Percentiles rank a stretch among this genome's conserved stretches.
Evolutionary conservation across 2,888 invertebrate genomes (phyloP).

Genomic region (Caradrina kadenii): DNA sequence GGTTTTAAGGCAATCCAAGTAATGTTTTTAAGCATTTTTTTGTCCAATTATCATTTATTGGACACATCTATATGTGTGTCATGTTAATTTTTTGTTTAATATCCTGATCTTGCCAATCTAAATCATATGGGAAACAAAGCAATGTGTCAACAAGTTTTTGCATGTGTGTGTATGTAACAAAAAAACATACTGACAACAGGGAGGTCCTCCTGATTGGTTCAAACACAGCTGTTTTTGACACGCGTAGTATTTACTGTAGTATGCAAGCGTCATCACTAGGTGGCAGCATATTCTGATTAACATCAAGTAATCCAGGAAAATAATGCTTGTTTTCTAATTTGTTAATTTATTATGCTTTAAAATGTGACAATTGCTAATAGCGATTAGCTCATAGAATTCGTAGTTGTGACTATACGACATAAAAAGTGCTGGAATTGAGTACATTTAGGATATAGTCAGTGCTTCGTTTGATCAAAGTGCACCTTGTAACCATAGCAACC

Average conservation of each 20-base stretch:
- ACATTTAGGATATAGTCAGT: constrained; percentile 21
- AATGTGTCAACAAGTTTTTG: constrained; percentile 80
- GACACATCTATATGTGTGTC: constrained; percentile 18
- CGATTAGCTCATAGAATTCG: fast-evolving
- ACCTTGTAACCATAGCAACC: constrained; percentile 77
- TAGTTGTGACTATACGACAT: fast-evolving
- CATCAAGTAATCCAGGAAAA: constrained; percentile 67
- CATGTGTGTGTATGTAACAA: constrained; percentile 76
- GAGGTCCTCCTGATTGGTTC: constrained; percentile 78
- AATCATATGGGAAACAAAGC: constrained; percentile 88
- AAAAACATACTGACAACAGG: constrained; percentile 80
- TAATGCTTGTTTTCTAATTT: background rate
- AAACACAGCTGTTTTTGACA: constrained; percentile 89
- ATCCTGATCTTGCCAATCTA: constrained; percentile 63
- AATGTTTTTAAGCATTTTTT: constrained; percentile 56
- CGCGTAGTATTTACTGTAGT: constrained; percentile 29
- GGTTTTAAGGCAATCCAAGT: constrained; percentile 65
- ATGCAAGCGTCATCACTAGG: constrained; percentile 67
- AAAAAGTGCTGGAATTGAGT: constrained; percentile 46
- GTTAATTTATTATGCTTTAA: background rate
- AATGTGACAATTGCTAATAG: fast-evolving
- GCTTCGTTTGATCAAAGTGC: constrained; percentile 56
- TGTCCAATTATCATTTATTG: constrained; percentile 47
- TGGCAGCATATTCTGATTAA: constrained; percentile 77
- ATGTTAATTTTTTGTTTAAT: constrained; percentile 44